These are phyloP conservation scores for Dicyrtomina minuta DNA, from an alignment of 2,888 invertebrate species.

Conservation along the genomic window DNA sequence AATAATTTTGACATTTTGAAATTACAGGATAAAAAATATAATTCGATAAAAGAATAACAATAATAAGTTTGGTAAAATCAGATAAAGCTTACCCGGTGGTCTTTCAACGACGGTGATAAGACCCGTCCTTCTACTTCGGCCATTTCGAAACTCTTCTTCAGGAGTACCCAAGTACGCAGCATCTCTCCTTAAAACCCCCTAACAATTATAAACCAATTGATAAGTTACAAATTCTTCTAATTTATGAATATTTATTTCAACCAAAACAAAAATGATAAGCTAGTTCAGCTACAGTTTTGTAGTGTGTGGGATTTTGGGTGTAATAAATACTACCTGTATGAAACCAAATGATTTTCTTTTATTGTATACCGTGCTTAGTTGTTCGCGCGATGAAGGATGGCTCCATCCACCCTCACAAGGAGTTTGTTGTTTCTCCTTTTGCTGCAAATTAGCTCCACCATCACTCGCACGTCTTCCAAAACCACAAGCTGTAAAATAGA, in stretches of 20 bases:
- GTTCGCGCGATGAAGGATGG: constrained; percentile 53
- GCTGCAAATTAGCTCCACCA: constrained; percentile 88
- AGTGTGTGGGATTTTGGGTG: no score
- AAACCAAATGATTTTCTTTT: neutral
- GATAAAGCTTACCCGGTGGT: constrained; percentile 75
- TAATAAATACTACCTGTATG: neutral
- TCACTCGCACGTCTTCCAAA: constrained; percentile 92
- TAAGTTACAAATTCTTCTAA: no score
- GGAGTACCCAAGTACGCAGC: constrained; percentile 48
- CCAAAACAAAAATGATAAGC: neutral
- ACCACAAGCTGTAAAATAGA: constrained; percentile 63
- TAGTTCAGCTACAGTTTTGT: neutral
- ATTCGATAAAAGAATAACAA: no score
- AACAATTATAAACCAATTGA: constrained; percentile 22
- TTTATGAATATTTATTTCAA: constrained; percentile 9
- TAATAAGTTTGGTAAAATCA: no score
- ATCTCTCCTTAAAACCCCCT: constrained; percentile 52
- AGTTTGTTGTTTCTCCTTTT: constrained; percentile 51
- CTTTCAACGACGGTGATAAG: constrained; percentile 82
- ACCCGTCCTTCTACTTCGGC: constrained; percentile 67
- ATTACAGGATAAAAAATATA: no score
- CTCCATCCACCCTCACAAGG: constrained; percentile 53
- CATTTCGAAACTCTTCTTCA: constrained; percentile 48
- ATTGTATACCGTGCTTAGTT: constrained; percentile 48
- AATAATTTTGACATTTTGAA: no score